Conservation (phyloP, 2,888 invertebrate species). For the Carabus problematicus region DNA sequence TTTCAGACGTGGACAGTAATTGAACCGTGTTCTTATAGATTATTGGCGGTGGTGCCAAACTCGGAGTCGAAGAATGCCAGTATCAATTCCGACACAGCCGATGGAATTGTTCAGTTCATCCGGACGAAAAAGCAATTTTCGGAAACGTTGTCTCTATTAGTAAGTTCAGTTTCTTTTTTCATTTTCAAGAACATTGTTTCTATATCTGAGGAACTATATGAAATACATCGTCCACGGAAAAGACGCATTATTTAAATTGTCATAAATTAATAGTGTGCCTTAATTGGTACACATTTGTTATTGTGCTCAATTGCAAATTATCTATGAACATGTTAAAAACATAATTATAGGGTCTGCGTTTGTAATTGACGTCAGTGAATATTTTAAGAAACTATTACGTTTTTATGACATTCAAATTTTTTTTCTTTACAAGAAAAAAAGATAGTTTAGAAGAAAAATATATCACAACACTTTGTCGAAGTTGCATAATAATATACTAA, state of each 20-base stretch:
- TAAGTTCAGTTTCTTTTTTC: constrained; percentile 63
- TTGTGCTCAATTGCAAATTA: constrained; percentile 31
- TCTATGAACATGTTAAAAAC: constrained; percentile 26
- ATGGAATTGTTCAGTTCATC: constrained; percentile 88
- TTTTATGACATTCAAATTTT: too few relatives aligned
- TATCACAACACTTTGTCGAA: too few relatives aligned
- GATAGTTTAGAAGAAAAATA: too few relatives aligned
- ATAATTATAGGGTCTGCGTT: constrained; percentile 35
- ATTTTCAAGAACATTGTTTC: not conserved
- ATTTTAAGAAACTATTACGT: not conserved
- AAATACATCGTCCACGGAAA: not conserved
- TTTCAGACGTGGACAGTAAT: not conserved
- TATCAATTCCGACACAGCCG: constrained; percentile 85
- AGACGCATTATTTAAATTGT: constrained; percentile 26
- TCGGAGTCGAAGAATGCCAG: constrained; percentile 90
- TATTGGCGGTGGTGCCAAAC: constrained; percentile 79
- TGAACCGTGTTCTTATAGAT: constrained; percentile 65
- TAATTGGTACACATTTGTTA: constrained; percentile 17
- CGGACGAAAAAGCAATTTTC: constrained; percentile 78
- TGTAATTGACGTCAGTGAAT: constrained; percentile 17
- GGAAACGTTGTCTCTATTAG: constrained; percentile 84
- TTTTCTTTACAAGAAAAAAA: too few relatives aligned
- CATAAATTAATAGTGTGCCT: constrained; percentile 7
- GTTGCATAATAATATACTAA: too few relatives aligned
- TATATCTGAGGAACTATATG: too few relatives aligned